Evolutionary conservation across 2,113 vertebrate species (phyloP).

Genomic region (Dipodomys spectabilis): DNA sequence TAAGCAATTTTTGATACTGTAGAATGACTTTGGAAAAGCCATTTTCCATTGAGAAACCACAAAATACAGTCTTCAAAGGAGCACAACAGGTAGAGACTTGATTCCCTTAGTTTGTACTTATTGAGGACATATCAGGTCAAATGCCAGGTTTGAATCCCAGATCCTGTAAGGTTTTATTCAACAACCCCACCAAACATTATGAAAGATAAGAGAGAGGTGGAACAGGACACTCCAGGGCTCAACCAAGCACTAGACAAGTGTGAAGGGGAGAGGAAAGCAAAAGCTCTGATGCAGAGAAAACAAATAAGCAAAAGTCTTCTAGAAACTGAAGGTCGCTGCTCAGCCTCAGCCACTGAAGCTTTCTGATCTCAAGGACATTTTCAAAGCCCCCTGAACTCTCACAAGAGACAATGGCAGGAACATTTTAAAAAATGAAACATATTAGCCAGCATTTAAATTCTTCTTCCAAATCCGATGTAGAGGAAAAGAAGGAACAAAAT

Average conservation of each 20-base stretch:
- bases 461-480: slow-evolving; percentile 16
- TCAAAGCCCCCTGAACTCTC: background rate
- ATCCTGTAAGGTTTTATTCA: background rate
- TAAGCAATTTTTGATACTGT: background rate
- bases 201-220: background rate
- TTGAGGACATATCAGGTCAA: background rate
- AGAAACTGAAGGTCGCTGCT: background rate
- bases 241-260: fast-evolving
- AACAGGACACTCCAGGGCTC: fast-evolving
- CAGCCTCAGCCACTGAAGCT: background rate
- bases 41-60: slow-evolving; percentile 22
- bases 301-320: background rate
- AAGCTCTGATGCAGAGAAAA: background rate
- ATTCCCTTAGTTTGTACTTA: background rate
- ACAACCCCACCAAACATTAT: background rate
- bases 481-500: slow-evolving; percentile 31
- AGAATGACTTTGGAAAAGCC: background rate
- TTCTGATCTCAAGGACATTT: background rate
- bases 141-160: background rate
- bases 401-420: background rate
- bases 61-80: slow-evolving; percentile 37
- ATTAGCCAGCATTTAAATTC: background rate
- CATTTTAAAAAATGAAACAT: background rate
- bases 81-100: background rate
- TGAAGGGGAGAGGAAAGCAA: background rate